Evolutionary conservation across 1,140 invertebrate genomes (phyloP), one percentile per base, ranked within the genome.

Genomic region (Alviniconcha marisindica): DNA sequence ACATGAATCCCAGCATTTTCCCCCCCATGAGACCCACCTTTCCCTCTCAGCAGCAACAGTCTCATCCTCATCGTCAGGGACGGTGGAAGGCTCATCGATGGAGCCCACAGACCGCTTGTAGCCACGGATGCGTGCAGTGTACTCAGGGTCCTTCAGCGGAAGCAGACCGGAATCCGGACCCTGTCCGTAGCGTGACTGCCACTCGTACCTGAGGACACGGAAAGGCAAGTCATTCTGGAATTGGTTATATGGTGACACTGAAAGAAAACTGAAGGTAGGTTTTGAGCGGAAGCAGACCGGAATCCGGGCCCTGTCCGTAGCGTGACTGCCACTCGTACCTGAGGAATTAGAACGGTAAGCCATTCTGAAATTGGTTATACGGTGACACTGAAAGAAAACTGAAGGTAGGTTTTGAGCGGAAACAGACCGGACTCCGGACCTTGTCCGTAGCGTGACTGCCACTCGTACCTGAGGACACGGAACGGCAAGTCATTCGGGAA

Each of bases 261-360:
- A n/a, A n/a, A n/a, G n/a, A n/a, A n/a, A n/a, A n/a, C n/a, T n/a
- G n/a, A n/a, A n/a, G n/a, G n/a, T n/a, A n/a, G n/a, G n/a, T n/a
- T n/a, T 82, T 80, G 12, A 85, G 77, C 21, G 86, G 85, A 4
- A 83, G 71, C 1, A 87, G 76, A 69, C 86, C 83, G 7, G 85
- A 42, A 0, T 88, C 86, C 24, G 80, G 81, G n/a, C 88, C 81
- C 44, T 84, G 85, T 31, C 90, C 88, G 60, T 89, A 91, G 38
- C 89, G 85, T 24, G 87, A 82, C 36, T 91, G 88, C 90, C 91
- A 93, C 56, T 93, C 90, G 73, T 89, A 91, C 85, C 85, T 86
- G 79, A 12, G n/a, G 18, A 60, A 7, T 33, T 24, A n/a, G n/a
- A n/a, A n/a, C n/a, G n/a, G n/a, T n/a, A n/a, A n/a, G n/a, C n/a